Conservation (phyloP, 2,888 invertebrate genomes). For the Oeneis ivallda region DNA sequence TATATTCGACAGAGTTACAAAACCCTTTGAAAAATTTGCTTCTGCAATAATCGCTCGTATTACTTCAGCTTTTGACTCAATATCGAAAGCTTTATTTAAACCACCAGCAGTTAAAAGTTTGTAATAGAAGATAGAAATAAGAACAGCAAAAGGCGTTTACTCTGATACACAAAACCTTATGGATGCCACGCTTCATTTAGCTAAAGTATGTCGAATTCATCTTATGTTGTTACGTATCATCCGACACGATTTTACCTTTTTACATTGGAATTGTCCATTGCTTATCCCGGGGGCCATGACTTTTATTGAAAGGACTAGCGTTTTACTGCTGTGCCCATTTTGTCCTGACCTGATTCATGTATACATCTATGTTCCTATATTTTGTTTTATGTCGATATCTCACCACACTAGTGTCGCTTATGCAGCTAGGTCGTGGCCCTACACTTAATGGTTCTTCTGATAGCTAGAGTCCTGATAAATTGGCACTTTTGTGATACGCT, state of each 20-base stretch:
- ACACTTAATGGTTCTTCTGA: slow-evolving; percentile 43
- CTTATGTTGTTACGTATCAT: slow-evolving; percentile 62
- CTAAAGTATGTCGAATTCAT: slow-evolving; percentile 79
- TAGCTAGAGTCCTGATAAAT: slow-evolving; percentile 52
- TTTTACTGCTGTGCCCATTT: background rate
- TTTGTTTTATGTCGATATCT: background rate
- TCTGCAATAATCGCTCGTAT: slow-evolving; percentile 13
- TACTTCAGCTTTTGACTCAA: slow-evolving; percentile 41
- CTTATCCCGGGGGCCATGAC: background rate
- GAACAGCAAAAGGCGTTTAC: slow-evolving; percentile 48
- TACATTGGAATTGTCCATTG: slow-evolving; percentile 47
- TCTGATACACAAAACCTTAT: slow-evolving; percentile 58
- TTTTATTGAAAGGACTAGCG: background rate
- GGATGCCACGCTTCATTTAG: slow-evolving; percentile 77
- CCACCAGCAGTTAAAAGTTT: slow-evolving; percentile 42
- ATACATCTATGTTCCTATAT: background rate
- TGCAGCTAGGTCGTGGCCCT: slow-evolving; percentile 1
- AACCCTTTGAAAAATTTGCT: background rate
- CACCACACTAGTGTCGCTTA: background rate
- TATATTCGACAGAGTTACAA: slow-evolving; percentile 39
- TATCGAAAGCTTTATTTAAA: slow-evolving; percentile 31
- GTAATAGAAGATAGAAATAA: slow-evolving; percentile 56
- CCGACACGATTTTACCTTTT: slow-evolving; percentile 60
- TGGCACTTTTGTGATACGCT: slow-evolving; percentile 43
- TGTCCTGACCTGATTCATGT: background rate